These are phyloP conservation scores for Clepsis dumicolana DNA, from an alignment of 2,888 invertebrate genomes.

Conservation along the genomic window DNA sequence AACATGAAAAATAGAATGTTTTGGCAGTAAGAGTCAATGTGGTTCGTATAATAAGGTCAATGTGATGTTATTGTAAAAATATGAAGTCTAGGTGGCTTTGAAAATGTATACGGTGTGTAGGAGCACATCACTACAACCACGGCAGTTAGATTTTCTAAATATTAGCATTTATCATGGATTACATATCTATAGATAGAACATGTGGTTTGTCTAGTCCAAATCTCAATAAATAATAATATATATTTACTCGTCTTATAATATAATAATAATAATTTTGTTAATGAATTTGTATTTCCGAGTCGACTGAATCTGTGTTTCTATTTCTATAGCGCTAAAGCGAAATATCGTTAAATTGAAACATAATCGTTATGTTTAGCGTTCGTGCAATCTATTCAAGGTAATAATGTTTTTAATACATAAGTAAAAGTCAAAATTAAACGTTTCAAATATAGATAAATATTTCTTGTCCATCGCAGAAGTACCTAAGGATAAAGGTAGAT, in stretches of 20 bases:
- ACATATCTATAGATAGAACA: slow-evolving; percentile 86
- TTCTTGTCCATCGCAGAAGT: slow-evolving; percentile 64
- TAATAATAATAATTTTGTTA: slow-evolving; percentile 62
- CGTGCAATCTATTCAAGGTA: slow-evolving; percentile 64
- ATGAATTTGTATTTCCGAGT: slow-evolving; percentile 73
- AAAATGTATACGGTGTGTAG: slow-evolving; percentile 73
- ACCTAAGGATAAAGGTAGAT: slow-evolving; percentile 49
- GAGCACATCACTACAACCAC: slow-evolving; percentile 77
- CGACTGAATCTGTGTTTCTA: slow-evolving; percentile 79
- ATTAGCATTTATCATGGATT: slow-evolving; percentile 85
- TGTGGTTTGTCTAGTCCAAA: slow-evolving; percentile 85
- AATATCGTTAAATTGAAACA: slow-evolving; percentile 41
- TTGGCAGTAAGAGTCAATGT: slow-evolving; percentile 24
- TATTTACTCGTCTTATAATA: slow-evolving; percentile 79
- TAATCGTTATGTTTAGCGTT: slow-evolving; percentile 34
- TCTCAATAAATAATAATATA: slow-evolving; percentile 80
- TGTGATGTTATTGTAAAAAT: slow-evolving; percentile 38
- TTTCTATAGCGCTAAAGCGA: slow-evolving; percentile 64
- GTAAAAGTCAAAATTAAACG: slow-evolving; percentile 39
- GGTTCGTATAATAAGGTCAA: slow-evolving; percentile 28
- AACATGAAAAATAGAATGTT: slow-evolving; percentile 16
- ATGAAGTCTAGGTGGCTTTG: slow-evolving; percentile 64
- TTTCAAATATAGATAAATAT: slow-evolving; percentile 48
- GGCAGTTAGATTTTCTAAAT: slow-evolving; percentile 81
- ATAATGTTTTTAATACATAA: slow-evolving; percentile 54